Evolutionary conservation across 2,888 invertebrate species (phyloP).

Genomic region (Xestia rhomboidea): DNA sequence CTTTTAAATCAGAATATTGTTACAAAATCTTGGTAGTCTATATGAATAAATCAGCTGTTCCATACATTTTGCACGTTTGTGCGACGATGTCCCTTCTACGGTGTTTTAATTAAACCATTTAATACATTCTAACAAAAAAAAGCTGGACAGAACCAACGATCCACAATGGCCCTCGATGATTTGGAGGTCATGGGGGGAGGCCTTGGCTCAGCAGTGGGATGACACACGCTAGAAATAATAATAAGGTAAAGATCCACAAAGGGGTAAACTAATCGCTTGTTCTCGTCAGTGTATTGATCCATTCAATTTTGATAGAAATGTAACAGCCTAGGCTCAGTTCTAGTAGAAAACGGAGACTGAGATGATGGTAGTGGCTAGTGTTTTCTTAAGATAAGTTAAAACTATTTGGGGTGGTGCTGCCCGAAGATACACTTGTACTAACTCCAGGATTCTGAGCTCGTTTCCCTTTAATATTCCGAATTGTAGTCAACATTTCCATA

Average conservation of each 20-base stretch:
- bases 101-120: too few relatives aligned
- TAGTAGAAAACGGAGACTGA: background rate
- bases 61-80: too few relatives aligned
- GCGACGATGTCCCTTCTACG: too few relatives aligned
- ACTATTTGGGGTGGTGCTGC: background rate
- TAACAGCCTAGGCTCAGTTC: background rate
- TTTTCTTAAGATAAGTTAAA: background rate
- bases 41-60: too few relatives aligned
- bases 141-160: too few relatives aligned
- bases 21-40: too few relatives aligned
- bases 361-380: background rate
- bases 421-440: background rate
- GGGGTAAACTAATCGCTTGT: background rate
- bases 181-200: too few relatives aligned
- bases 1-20: too few relatives aligned
- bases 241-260: background rate
- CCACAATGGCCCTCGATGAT: too few relatives aligned
- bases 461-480: slow-evolving; percentile 21
- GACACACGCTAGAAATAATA: too few relatives aligned
- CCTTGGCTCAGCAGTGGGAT: too few relatives aligned
- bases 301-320: background rate
- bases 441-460: background rate
- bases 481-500: slow-evolving; percentile 15
- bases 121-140: too few relatives aligned
- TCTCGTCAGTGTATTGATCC: background rate